A percentile compares a stretch with the other conserved stretches of the same genome.
phyloP scores from a whole-genome alignment of 2,113 vertebrate genomes.

The Crotophaga sulcirostris region DNA sequence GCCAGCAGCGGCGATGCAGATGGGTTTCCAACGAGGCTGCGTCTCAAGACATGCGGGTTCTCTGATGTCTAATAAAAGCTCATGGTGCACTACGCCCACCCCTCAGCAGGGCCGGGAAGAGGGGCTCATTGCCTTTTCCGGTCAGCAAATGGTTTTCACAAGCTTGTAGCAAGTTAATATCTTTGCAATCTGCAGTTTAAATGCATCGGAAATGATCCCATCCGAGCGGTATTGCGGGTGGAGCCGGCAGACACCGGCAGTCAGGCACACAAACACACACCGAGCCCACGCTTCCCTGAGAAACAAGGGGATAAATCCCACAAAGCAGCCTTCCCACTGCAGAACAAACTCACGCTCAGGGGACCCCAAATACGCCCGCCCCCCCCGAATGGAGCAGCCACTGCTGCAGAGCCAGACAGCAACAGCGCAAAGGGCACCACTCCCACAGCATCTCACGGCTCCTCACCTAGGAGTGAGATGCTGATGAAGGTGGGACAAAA shows the following conservation, averaged over 20 bases:
- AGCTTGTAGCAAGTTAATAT: neutral
- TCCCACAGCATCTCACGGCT: neutral
- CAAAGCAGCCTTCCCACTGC: neutral
- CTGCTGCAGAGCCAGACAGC: neutral
- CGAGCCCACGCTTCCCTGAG: neutral
- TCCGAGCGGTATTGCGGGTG: neutral
- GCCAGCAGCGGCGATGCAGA: neutral
- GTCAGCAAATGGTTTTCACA: neutral
- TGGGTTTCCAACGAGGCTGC: fast-evolving
- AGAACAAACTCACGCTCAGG: fast-evolving
- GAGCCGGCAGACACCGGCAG: neutral
- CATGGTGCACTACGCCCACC: neutral
- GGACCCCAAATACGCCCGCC: neutral
- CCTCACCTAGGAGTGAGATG: fast-evolving
- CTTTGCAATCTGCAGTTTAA: neutral
- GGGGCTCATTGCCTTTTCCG: neutral
- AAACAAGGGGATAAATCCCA: neutral
- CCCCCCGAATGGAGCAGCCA: fast-evolving
- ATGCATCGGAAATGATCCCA: neutral
- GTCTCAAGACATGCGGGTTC: fast-evolving
- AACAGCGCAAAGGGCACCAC: fast-evolving
- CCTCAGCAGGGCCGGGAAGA: neutral
- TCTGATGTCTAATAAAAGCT: neutral
- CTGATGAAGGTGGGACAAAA: neutral
- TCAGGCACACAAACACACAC: neutral